Conservation (phyloP, 1,140 invertebrate genomes). For the Cydia pomonella region DNA sequence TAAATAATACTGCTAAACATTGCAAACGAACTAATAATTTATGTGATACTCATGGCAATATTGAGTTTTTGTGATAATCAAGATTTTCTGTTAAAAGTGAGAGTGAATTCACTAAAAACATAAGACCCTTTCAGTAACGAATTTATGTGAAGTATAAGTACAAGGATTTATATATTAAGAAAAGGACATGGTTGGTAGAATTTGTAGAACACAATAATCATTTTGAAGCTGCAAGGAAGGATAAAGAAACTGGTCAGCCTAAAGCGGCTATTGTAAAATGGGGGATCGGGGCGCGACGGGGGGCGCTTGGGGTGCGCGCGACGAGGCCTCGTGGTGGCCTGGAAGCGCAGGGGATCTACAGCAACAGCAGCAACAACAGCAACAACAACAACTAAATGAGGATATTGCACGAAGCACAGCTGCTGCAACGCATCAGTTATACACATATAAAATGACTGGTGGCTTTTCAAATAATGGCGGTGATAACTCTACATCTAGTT, state of each 20-base stretch:
- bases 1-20: conserved; percentile 45
- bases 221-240: conserved; percentile 53
- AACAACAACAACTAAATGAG: conserved; percentile 82
- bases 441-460: conserved; percentile 91
- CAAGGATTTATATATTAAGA: conserved; percentile 38
- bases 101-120: conserved; percentile 57
- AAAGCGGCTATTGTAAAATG: conserved; percentile 73
- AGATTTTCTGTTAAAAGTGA: conserved; percentile 43
- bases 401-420: conserved; percentile 81
- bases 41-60: conserved; percentile 52
- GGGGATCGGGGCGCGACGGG: conserved; percentile 78
- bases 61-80: conserved; percentile 67
- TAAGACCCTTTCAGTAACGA: conserved; percentile 38
- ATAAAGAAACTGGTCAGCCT: conserved; percentile 75
- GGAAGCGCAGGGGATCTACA: conserved; percentile 81
- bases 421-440: conserved; percentile 86
- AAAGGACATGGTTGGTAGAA: conserved; percentile 50
- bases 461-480: conserved; percentile 86
- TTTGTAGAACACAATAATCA: conserved; percentile 36
- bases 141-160: conserved; percentile 37
- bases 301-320: conserved; percentile 83
- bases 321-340: conserved; percentile 84
- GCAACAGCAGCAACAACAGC: conserved; percentile 83
- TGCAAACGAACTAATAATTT: conserved; percentile 42
- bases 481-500: conserved; percentile 62